phyloP scores from a whole-genome alignment of 2,113 vertebrate species.

The Pardalotus punctatus region DNA sequence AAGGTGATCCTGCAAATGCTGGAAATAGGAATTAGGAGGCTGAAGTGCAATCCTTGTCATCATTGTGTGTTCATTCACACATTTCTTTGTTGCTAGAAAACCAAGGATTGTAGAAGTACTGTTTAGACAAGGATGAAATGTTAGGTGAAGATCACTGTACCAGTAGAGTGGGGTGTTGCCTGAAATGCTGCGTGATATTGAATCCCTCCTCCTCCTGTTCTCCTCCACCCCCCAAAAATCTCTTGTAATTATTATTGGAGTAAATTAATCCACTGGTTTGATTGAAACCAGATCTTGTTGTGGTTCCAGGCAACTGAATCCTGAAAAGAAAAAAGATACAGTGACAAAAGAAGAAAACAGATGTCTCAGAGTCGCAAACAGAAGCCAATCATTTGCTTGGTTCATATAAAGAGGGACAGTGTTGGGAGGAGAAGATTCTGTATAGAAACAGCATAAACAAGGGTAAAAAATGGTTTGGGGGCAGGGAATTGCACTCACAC shows the following conservation, averaged over 20 bases:
- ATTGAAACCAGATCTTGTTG: background rate
- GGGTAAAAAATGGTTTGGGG: background rate
- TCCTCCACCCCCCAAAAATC: background rate
- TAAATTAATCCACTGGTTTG: background rate
- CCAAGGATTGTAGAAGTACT: background rate
- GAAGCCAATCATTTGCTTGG: background rate
- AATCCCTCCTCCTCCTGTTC: background rate
- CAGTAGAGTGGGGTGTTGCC: background rate
- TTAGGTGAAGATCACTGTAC: background rate
- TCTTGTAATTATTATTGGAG: background rate
- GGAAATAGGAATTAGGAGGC: background rate
- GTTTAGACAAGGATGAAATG: background rate
- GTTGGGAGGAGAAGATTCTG: background rate
- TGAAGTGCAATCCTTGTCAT: background rate
- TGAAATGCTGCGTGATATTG: background rate
- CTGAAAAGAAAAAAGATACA: conserved; percentile 25
- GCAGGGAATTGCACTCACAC: background rate
- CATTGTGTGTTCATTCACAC: background rate
- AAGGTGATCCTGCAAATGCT: conserved; percentile 23
- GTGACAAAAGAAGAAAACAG: conserved; percentile 54
- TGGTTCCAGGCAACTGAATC: conserved; percentile 45
- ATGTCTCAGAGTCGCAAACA: conserved; percentile 10
- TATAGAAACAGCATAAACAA: background rate
- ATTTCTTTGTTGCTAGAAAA: background rate
- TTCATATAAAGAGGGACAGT: background rate